A percentile compares a stretch with the other conserved stretches of the same genome.
phyloP scores from a whole-genome alignment of 1,140 invertebrate species.

The Octopus bimaculoides region DNA sequence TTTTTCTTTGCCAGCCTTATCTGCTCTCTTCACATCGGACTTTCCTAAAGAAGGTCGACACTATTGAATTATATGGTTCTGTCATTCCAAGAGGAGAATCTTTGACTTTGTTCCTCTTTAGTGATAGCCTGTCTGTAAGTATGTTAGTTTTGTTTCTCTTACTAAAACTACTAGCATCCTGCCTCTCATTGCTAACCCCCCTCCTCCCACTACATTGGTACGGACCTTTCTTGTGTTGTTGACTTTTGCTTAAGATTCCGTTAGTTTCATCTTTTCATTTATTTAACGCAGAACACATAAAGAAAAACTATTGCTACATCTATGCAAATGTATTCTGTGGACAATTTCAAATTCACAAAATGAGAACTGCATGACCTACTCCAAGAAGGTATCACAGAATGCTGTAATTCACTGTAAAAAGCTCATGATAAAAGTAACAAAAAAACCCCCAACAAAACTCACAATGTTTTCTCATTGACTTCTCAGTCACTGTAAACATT shows the following conservation, averaged over 20 bases:
- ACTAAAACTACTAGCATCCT: neutral
- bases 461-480: too few relatives aligned
- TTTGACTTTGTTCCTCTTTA: conserved; percentile 87
- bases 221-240: neutral
- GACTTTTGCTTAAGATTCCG: neutral
- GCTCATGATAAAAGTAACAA: too few relatives aligned
- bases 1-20: conserved; percentile 66
- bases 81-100: conserved; percentile 82
- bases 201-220: neutral
- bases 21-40: conserved; percentile 87
- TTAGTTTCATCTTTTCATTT: neutral
- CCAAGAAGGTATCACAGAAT: too few relatives aligned
- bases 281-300: too few relatives aligned
- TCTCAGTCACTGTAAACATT: too few relatives aligned
- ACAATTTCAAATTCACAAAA: too few relatives aligned
- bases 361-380: too few relatives aligned
- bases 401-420: too few relatives aligned
- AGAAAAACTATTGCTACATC: too few relatives aligned
- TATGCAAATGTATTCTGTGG: too few relatives aligned
- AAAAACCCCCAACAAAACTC: too few relatives aligned
- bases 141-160: neutral
- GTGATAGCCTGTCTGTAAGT: conserved; percentile 84
- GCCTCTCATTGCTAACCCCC: too few relatives aligned
- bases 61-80: conserved; percentile 82
- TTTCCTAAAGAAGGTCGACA: conserved; percentile 84